Base-by-base conservation (phyloP, 2,797 vertebrate genomes). In the Siniperca scherzeri region DNA sequence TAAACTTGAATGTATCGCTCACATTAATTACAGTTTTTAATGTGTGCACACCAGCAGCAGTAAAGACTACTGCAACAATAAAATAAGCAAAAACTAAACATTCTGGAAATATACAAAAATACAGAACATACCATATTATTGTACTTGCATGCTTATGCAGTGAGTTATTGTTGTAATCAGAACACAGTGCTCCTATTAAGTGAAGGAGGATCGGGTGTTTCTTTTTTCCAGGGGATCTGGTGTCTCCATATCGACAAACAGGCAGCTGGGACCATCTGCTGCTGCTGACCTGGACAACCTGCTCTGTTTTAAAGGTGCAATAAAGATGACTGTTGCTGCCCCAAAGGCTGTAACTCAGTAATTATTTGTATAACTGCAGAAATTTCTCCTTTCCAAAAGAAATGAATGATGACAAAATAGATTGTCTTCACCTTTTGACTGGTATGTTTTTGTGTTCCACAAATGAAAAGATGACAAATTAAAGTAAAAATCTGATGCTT, bases 241-340 rank as follows among this genome's bases (percentile, higher is more conserved):
- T 86, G 50, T 84, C 76, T 80, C 77, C 81, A 82, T 86, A 72
- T 89, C 78, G 74, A 68, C 71, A 38, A 38, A 50, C 53, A 73
- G 53, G 70, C 80, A 62, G 71, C 77, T 77, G 42, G 44, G 53
- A 68, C 75, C 88, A 83, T 85, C 82, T 89, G 88, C 80, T 81
- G 40, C 71, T 36, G 19, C 52, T 72, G 68, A 81, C 55, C 42
- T 55, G 7, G 40, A 13, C 55, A 25, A 44, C 17, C 70, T 72
- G n/a, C 64, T 69, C 79, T 61, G 19, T 22, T 36, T 36, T 36
- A 30, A 74, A 70, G 44, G 50, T 40, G 42, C 70, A 53, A 22
- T 56, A 36, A 65, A 50, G 17, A 78, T 52, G 25, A 38, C 67
- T 25, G 50, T 13, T 38, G 8, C 27, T 68, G 14, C 48, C 50